These are phyloP conservation scores for Delphinus delphis DNA, from an alignment of 2,113 vertebrate species.

Conservation along the genomic window DNA sequence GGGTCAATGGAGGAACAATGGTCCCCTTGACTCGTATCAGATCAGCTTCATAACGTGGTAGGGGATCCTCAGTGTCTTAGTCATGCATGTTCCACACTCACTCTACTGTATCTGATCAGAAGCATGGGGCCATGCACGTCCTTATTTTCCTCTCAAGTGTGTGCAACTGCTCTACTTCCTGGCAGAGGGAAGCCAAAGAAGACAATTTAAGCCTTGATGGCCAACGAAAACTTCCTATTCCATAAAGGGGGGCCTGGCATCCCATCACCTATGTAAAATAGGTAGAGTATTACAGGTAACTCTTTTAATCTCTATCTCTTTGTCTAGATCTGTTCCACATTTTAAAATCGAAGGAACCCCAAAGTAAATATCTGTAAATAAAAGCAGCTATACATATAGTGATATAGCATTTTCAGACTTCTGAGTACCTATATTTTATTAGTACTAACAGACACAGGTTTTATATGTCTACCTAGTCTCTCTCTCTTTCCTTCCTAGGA, in stretches of 20 bases:
- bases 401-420: not conserved
- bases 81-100: rapidly evolving
- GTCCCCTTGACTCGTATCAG: not conserved
- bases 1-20: not conserved
- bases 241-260: not conserved
- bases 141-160: not conserved
- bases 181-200: not conserved
- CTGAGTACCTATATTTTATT: not conserved
- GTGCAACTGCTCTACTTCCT: not conserved
- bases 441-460: not conserved
- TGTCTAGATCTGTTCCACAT: not conserved
- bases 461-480: not conserved
- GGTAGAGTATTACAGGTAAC: not conserved
- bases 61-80: not conserved
- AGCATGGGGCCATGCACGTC: not conserved
- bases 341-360: not conserved
- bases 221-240: not conserved
- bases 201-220: not conserved
- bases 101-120: not conserved
- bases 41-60: not conserved
- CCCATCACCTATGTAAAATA: not conserved
- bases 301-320: not conserved
- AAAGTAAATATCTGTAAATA: not conserved
- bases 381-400: not conserved
- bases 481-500: not conserved